phyloP scores from a whole-genome alignment of 2,888 invertebrate genomes.

The Ormia ochracea region DNA sequence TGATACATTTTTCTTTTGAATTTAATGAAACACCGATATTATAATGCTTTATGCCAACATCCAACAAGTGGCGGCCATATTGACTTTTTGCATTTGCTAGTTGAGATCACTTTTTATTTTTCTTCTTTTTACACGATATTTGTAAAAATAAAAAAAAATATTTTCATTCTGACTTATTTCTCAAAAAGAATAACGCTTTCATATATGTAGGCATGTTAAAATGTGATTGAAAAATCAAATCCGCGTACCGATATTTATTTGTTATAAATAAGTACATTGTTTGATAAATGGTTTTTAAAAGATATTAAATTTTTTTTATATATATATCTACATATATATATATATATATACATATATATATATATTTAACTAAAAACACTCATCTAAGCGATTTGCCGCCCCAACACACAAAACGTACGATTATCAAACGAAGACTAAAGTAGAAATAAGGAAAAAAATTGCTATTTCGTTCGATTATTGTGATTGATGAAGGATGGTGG shows the following conservation, averaged over 20 bases:
- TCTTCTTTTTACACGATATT: slow-evolving; percentile 53
- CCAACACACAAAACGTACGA: slow-evolving; percentile 17
- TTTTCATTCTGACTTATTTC: slow-evolving; percentile 33
- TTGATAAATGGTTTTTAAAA: not conserved
- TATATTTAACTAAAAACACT: slow-evolving; percentile 8
- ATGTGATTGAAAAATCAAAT: not conserved
- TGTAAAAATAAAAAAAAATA: slow-evolving; percentile 33
- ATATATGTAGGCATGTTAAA: not conserved
- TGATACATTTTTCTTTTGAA: slow-evolving; percentile 31
- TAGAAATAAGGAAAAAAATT: slow-evolving; percentile 14
- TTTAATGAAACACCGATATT: slow-evolving; percentile 59
- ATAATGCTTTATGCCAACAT: too few species aligned
- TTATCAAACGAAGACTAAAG: slow-evolving; percentile 50
- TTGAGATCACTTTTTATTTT: slow-evolving; percentile 62
- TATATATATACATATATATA: too few species aligned
- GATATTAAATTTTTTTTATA: too few species aligned
- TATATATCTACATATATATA: too few species aligned
- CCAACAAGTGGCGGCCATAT: slow-evolving; percentile 77
- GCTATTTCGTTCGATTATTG: slow-evolving; percentile 31
- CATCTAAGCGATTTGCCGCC: slow-evolving; percentile 4
- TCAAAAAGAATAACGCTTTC: slow-evolving; percentile 11
- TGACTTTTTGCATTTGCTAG: slow-evolving; percentile 67
- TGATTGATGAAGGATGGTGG: slow-evolving; percentile 16
- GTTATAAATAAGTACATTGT: too few species aligned
- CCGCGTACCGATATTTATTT: slow-evolving; percentile 34